Base-by-base conservation (phyloP, 2,888 invertebrate species). In the Lochmaea capreae region DNA sequence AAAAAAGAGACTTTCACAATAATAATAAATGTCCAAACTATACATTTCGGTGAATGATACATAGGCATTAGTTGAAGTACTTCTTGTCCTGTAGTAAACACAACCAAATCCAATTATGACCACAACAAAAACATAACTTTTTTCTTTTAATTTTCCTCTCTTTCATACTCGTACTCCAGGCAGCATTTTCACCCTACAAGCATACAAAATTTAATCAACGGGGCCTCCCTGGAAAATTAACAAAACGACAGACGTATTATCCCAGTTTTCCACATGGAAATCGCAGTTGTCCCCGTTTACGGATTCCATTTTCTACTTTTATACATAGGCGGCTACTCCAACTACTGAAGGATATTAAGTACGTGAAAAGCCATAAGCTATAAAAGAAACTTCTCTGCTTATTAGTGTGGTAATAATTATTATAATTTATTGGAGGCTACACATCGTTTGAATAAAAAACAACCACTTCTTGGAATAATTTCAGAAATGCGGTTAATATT, bases 271-370 rank as follows among this genome's bases (percentile, higher is more conserved):
- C 71, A 73, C 62, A 71, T 71, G 67, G 65, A 67, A 76, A 74
- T 71, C 71, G 71, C 62, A 73, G 71, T 76, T 74, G 61, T 73
- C 71, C 65, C 67, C 71, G 71, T 54, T 67, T 72, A 73, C 69
- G 69, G 72, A 74, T 72, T 70, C 67, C 58, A 67, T 57, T 63
- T 70, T 70, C 22, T 33, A 49, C 26, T 9, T 16, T 12, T 12
- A 59, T 22, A 33, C 52, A 43, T 43, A 12, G 67, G 43, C 59
- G 59, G 62, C 22, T 18, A 69, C 16, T 62, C 6, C 12, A n/a
- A 16, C n/a, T n/a, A 8, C 52, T 5, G 16, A 52, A 52, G n/a
- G 52, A 52, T n/a, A n/a, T n/a, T 4, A n/a, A n/a, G n/a, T n/a
- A 52, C 8, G 3, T n/a, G 14, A 5, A 52, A n/a, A 52, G n/a